Conservation (phyloP, 2,888 invertebrate genomes). For the Ischnura elegans region DNA sequence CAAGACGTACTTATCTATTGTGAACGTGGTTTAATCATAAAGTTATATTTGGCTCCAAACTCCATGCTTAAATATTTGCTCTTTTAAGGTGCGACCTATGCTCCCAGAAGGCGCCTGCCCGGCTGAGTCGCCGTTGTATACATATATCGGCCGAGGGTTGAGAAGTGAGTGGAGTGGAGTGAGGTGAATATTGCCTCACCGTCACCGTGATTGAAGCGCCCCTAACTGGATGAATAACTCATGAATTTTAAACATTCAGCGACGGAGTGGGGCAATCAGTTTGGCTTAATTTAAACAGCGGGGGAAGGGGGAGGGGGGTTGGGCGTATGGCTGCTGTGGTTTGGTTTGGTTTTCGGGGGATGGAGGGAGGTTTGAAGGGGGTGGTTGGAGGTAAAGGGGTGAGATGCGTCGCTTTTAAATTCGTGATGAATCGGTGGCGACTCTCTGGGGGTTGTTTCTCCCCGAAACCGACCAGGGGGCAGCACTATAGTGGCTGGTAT, state of each 20-base stretch:
- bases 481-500: no score
- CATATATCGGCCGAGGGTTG: neutral
- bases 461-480: neutral
- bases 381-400: no score
- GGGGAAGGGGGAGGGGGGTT: neutral
- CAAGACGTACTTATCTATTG: no score
- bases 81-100: no score
- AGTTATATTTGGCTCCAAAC: no score
- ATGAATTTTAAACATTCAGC: slow-evolving; percentile 64
- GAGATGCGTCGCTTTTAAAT: slow-evolving; percentile 39
- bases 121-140: neutral
- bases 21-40: no score
- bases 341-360: neutral
- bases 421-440: slow-evolving; percentile 48
- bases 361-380: no score
- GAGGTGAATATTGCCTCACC: neutral
- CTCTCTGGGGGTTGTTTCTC: neutral
- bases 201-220: slow-evolving; percentile 45
- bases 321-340: slow-evolving; percentile 4
- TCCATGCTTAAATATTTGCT: no score
- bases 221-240: slow-evolving; percentile 53
- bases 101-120: neutral
- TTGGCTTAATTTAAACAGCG: slow-evolving; percentile 64
- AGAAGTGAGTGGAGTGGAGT: neutral
- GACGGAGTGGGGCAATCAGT: slow-evolving; percentile 25